phyloP scores from a whole-genome alignment of 1,140 invertebrate genomes.

The Callitettix versicolor region DNA sequence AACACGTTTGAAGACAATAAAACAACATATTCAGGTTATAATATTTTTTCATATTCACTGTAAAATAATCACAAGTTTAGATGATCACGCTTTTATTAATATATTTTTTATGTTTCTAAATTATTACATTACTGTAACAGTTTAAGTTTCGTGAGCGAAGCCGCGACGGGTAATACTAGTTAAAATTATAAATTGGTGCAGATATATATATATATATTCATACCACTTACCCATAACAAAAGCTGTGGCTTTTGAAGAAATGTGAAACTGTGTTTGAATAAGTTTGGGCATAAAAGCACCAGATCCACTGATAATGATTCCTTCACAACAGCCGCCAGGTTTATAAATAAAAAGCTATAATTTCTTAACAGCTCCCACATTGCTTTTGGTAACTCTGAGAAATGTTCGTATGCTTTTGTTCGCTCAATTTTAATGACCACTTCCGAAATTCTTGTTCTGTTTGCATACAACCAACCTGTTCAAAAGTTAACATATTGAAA shows the following conservation, averaged over 20 bases:
- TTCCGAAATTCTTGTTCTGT: not conserved
- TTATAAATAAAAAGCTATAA: constrained; percentile 71
- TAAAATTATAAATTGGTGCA: no score
- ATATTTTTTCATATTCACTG: no score
- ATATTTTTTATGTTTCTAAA: no score
- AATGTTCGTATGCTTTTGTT: constrained; percentile 44
- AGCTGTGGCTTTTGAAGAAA: constrained; percentile 59
- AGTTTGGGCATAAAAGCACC: constrained; percentile 73
- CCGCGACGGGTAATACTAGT: no score
- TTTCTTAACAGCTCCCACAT: constrained; percentile 55
- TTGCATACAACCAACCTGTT: constrained; percentile 4
- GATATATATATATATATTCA: no score
- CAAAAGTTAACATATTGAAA: no score
- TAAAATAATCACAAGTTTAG: no score
- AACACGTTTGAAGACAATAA: no score
- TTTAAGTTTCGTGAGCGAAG: no score
- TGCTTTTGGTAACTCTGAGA: constrained; percentile 53
- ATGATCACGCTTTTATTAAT: no score
- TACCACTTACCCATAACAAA: constrained; percentile 54
- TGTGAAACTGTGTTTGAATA: constrained; percentile 73
- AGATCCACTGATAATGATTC: constrained; percentile 65
- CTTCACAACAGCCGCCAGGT: constrained; percentile 68
- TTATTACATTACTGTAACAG: no score
- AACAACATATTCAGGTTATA: no score
- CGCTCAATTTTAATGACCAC: constrained; percentile 17